A percentile compares a stretch with the other conserved stretches of the same genome.
phyloP scores from a whole-genome alignment of 2,797 vertebrate genomes.

The Gobionotothen gibberifrons region DNA sequence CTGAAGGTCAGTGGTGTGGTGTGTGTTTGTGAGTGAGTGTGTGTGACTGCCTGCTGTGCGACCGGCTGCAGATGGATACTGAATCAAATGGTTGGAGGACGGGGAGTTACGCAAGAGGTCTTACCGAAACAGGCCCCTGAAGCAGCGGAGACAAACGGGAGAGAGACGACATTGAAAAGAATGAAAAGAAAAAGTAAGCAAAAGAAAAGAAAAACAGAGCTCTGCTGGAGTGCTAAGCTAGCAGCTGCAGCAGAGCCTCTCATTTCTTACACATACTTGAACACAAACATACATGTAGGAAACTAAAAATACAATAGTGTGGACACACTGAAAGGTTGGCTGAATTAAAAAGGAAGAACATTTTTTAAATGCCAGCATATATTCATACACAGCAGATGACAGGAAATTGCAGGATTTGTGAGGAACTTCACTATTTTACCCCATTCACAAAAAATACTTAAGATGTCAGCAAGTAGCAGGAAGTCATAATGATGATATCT shows the following conservation, averaged over 20 bases:
- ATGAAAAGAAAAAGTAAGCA: constrained; percentile 38
- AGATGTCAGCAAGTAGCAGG: neutral
- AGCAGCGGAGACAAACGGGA: constrained; percentile 83
- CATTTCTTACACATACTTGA: neutral
- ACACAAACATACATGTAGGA: constrained; percentile 16
- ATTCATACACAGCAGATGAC: neutral
- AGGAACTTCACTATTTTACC: neutral
- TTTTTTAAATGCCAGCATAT: constrained; percentile 8
- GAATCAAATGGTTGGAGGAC: constrained; percentile 49
- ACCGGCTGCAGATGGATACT: constrained; percentile 46
- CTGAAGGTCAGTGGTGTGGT: constrained; percentile 55
- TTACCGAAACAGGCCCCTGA: constrained; percentile 93
- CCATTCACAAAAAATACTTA: neutral
- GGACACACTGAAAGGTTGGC: constrained; percentile 7
- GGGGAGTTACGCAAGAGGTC: constrained; percentile 71
- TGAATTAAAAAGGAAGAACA: constrained; percentile 39
- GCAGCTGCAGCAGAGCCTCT: constrained; percentile 18
- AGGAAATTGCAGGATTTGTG: constrained; percentile 3
- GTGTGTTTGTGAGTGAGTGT: constrained; percentile 29
- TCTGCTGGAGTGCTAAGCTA: constrained; percentile 23
- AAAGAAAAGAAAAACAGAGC: constrained; percentile 28
- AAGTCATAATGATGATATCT: neutral
- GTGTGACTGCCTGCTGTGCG: constrained; percentile 33
- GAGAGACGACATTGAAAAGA: constrained; percentile 77
- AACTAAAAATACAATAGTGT: constrained; percentile 6